phyloP scores from a whole-genome alignment of 2,113 vertebrate genomes.

The Tragelaphus strepsiceros region DNA sequence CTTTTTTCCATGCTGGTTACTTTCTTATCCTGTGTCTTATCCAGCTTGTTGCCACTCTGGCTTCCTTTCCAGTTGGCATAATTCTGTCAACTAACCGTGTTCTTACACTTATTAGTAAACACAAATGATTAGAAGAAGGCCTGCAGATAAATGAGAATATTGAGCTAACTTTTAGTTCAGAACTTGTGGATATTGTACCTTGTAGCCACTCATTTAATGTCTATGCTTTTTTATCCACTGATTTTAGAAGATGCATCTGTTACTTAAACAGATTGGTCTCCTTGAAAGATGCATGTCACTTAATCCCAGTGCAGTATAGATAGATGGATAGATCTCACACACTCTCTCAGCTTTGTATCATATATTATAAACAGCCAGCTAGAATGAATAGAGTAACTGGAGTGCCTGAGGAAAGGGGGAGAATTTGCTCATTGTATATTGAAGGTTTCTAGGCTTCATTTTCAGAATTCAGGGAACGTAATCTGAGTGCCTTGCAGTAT shows the following conservation, averaged over 20 bases:
- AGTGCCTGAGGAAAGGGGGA: neutral
- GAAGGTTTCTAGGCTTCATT: neutral
- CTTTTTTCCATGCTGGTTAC: neutral
- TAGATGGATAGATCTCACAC: neutral
- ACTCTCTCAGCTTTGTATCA: neutral
- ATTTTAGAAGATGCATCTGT: neutral
- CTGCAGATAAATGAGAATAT: neutral
- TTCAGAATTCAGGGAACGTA: neutral
- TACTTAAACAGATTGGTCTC: neutral
- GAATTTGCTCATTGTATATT: neutral
- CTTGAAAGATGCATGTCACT: neutral
- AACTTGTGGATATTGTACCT: neutral
- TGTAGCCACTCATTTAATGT: neutral
- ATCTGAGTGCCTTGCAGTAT: neutral
- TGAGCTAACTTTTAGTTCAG: neutral
- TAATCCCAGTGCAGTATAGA: fast-evolving
- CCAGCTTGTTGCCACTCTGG: neutral
- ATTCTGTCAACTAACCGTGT: fast-evolving
- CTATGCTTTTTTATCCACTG: neutral
- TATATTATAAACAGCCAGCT: too few species aligned
- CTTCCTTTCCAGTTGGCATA: neutral
- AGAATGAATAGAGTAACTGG: neutral
- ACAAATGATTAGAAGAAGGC: neutral
- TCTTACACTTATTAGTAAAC: neutral
- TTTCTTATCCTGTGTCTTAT: neutral